Evolutionary conservation across 2,797 vertebrate species (phyloP).

Genomic region (Falco naumanni): DNA sequence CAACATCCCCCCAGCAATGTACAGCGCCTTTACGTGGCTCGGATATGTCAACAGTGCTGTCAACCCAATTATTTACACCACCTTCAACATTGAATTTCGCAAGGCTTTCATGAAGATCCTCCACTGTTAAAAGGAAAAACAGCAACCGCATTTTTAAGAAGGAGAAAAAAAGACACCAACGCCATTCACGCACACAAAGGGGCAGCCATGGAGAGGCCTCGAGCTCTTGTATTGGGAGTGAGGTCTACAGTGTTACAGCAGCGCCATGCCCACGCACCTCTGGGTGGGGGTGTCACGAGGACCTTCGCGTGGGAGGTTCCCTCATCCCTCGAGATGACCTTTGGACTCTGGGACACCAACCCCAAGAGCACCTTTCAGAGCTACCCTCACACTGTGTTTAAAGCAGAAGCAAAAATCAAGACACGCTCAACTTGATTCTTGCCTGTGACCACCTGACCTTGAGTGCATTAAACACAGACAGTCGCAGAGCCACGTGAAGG

Average conservation of each 20-base stretch:
- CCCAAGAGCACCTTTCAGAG: slow-evolving; percentile 3
- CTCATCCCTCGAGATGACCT: not conserved
- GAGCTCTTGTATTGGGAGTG: not conserved
- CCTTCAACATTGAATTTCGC: slow-evolving; percentile 97
- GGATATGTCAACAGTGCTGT: slow-evolving; percentile 98
- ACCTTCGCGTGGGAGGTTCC: not conserved
- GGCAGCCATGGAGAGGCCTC: not conserved
- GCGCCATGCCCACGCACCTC: not conserved
- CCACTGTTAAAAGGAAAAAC: slow-evolving; percentile 84
- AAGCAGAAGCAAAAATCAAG: not conserved
- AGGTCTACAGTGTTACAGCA: not conserved
- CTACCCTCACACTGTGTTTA: slow-evolving; percentile 22
- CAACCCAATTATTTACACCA: slow-evolving; percentile 99
- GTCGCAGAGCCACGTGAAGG: not conserved
- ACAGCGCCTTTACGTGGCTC: slow-evolving; percentile 97
- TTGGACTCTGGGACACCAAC: not conserved
- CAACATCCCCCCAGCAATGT: slow-evolving; percentile 90
- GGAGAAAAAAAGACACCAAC: not conserved
- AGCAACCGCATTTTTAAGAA: not conserved
- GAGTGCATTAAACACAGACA: not conserved
- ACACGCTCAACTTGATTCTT: not conserved
- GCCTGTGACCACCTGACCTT: slow-evolving; percentile 21
- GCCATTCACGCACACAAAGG: not conserved
- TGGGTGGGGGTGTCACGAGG: not conserved
- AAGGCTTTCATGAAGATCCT: slow-evolving; percentile 99